Base-by-base conservation (phyloP, 2,888 invertebrate genomes). In the Ophonus ardosiacus region DNA sequence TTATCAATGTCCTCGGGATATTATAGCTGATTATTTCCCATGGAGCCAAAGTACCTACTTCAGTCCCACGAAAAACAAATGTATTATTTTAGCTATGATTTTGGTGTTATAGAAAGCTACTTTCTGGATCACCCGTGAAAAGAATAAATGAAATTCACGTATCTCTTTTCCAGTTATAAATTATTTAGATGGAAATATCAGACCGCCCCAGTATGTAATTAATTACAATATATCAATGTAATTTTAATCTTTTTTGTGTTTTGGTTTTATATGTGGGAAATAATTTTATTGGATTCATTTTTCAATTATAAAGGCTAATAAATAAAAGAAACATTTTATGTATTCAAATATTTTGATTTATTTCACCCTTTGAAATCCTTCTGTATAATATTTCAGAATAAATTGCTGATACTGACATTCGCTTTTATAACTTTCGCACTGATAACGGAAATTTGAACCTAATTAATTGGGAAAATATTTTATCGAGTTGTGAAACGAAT, bases 301-400 rank as follows among this genome's bases (percentile, higher is more conserved):
- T 17, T 17, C 17, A 15, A 59, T 59, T 59, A 68, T 38, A 68
- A 31, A 31, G 31, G 10, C 68, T 24, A 68, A 68, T 68, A 68
- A 68, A 68, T 68, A 68, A 68, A 38, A 38, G 15, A 13, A 38
- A 6, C 68, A 31, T 68, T 40, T 68, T 38, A 31, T 31, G 38
- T 40, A 63, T 68, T 68, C 68, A 68, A 68, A 68, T 68, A 68
- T 31, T 38, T 38, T 68, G 68, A 68, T 68, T 68, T 68, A 68
- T 68, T 15, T 68, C 15, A 68, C 68, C 68, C 68, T 68, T 40
- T 68, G 31, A 68, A 38, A 31, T 38, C 68, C 38, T 68, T 68
- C 63, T 31, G 38, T 24, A 68, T 68, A 68, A 68, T 68, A 68
- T 68, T 68, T 68, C 31, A 68, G 1, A 68, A 68, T 38, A 68